phyloP scores from a whole-genome alignment of 2,797 vertebrate species.

The Lutra lutra region DNA sequence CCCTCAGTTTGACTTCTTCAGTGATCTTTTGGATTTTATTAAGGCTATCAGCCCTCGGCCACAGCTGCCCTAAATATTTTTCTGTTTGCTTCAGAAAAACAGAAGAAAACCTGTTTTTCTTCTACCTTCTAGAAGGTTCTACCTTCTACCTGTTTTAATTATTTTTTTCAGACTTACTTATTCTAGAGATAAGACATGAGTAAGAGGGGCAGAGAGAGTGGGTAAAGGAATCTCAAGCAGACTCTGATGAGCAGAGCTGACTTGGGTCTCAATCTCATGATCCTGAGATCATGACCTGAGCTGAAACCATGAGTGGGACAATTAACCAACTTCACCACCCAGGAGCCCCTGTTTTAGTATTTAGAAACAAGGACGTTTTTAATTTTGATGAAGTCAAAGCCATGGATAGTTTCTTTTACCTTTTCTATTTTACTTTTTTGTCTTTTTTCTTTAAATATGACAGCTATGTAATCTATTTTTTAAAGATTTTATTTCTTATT shows the following conservation, averaged over 20 bases:
- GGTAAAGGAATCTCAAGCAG: background rate
- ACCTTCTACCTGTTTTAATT: background rate
- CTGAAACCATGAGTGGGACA: background rate
- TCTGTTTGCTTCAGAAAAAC: background rate
- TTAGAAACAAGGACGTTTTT: background rate
- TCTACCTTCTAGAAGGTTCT: background rate
- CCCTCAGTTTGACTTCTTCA: background rate
- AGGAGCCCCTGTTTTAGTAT: background rate
- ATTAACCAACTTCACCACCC: background rate
- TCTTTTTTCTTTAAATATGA: background rate
- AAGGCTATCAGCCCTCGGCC: background rate
- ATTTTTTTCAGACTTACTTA: background rate
- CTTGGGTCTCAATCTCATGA: background rate
- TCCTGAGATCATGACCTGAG: background rate
- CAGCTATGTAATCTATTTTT: background rate
- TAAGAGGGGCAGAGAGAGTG: background rate
- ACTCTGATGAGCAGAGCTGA: background rate
- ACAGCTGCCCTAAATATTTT: background rate
- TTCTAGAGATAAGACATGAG: background rate
- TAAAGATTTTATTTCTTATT: background rate
- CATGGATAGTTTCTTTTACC: background rate
- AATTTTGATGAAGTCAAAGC: background rate
- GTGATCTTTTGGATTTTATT: background rate
- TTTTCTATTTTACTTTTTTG: background rate
- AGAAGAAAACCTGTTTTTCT: too few species aligned